phyloP scores from a whole-genome alignment of 2,888 invertebrate species.

The Agonopterix arenella region DNA sequence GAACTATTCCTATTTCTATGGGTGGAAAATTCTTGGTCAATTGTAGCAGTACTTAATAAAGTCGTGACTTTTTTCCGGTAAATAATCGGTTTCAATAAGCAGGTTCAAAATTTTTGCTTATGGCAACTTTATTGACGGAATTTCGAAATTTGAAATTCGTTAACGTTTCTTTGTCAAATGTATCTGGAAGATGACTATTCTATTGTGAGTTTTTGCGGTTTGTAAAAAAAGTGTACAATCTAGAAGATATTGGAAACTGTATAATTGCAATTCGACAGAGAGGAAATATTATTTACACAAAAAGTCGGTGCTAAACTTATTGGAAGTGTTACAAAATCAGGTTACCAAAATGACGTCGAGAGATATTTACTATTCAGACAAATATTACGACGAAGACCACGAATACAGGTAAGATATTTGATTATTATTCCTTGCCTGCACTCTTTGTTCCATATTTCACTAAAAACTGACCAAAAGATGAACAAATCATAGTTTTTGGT shows the following conservation, averaged over 20 bases:
- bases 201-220: slow-evolving; percentile 14
- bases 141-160: slow-evolving; percentile 50
- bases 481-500: too few species aligned
- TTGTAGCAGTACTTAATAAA: too few species aligned
- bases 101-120: background rate
- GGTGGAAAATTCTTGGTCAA: too few species aligned
- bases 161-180: slow-evolving; percentile 36
- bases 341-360: slow-evolving; percentile 73
- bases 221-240: background rate
- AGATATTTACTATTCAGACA: slow-evolving; percentile 94
- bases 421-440: too few species aligned
- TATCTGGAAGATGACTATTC: slow-evolving; percentile 5
- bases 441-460: too few species aligned
- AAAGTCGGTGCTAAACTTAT: too few species aligned
- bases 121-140: slow-evolving; percentile 18
- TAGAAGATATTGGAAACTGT: too few species aligned
- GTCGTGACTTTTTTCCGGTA: background rate
- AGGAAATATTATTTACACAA: too few species aligned
- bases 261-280: too few species aligned
- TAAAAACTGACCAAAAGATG: too few species aligned
- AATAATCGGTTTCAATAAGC: slow-evolving; percentile 3
- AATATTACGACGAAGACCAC: slow-evolving; percentile 93
- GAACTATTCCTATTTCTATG: too few species aligned
- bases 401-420: slow-evolving; percentile 87
- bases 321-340: background rate